Conservation (phyloP, 2,888 invertebrate genomes). For the Ligdia adustata region DNA sequence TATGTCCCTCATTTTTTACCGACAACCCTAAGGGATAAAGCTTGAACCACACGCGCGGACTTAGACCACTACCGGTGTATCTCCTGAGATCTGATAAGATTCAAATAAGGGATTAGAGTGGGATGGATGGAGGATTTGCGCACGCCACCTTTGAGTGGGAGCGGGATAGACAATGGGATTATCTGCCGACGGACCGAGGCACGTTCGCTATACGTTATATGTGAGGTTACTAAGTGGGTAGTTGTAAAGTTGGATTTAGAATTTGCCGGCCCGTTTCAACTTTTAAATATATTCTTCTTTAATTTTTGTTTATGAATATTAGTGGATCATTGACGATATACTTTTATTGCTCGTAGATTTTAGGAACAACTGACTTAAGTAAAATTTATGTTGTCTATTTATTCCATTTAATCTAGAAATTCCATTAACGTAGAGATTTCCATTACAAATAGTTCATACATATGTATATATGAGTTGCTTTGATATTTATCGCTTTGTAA, state of each 20-base stretch:
- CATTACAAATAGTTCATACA: too few relatives aligned
- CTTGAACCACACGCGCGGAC: conserved; percentile 68
- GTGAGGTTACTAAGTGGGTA: conserved; percentile 40
- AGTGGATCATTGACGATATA: too few relatives aligned
- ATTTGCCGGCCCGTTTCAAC: conserved; percentile 34
- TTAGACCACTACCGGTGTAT: conserved; percentile 75
- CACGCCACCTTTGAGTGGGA: conserved; percentile 58
- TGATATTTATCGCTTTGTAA: too few relatives aligned
- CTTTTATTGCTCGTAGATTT: too few relatives aligned
- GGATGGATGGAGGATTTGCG: conserved; percentile 76
- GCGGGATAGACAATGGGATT: conserved; percentile 70
- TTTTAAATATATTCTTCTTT: too few relatives aligned
- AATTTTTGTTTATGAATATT: too few relatives aligned
- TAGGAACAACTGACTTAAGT: too few relatives aligned
- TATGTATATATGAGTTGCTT: too few relatives aligned
- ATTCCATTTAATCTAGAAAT: too few relatives aligned
- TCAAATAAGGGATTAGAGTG: conserved; percentile 84
- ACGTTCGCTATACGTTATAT: conserved; percentile 59
- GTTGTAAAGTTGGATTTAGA: conserved; percentile 49
- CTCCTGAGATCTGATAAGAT: conserved; percentile 84
- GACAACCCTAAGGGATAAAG: conserved; percentile 65
- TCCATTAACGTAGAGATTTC: too few relatives aligned
- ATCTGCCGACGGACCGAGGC: conserved; percentile 74
- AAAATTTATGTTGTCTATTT: too few relatives aligned
- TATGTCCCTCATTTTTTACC: conserved; percentile 22